Percentiles rank a stretch among this genome's conserved stretches.
These are phyloP conservation scores for Apodemia hepburni DNA, from an alignment of 2,888 invertebrate genomes.

Conservation along the genomic window DNA sequence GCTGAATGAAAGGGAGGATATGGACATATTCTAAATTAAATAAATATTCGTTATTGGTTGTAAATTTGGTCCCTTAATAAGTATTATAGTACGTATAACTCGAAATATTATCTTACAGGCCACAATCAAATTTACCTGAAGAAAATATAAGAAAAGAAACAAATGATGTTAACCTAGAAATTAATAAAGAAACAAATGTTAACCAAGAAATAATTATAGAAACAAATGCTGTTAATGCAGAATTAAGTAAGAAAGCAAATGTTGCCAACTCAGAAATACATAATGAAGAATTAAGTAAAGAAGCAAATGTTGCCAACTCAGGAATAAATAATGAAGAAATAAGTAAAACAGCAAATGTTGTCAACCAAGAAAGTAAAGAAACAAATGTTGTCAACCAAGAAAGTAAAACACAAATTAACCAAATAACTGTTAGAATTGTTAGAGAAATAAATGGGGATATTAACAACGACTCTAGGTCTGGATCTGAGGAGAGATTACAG, in stretches of 20 bases:
- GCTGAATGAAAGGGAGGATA: too few species aligned
- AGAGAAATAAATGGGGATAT: not conserved
- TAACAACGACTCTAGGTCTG: not conserved
- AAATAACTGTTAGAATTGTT: not conserved
- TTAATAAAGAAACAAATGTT: not conserved
- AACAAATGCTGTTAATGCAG: not conserved
- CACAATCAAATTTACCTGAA: too few species aligned
- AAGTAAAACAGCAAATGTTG: not conserved
- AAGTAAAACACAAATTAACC: not conserved
- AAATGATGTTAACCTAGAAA: not conserved
- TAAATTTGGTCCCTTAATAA: too few species aligned
- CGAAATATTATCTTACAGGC: too few species aligned
- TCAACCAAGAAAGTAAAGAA: not conserved
- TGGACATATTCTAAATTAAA: too few species aligned
- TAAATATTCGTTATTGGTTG: too few species aligned
- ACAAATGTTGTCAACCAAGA: not conserved
- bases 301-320: not conserved
- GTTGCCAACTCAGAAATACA: not conserved
- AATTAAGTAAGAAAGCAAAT: not conserved
- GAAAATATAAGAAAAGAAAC: not conserved
- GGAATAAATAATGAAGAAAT: not conserved
- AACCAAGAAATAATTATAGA: not conserved
- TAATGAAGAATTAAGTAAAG: not conserved
- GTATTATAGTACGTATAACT: too few species aligned
- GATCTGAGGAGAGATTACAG: constrained; percentile 1